Evolutionary conservation across 1,140 invertebrate genomes (phyloP).

Genomic region (Ceratosolen solmsi): DNA sequence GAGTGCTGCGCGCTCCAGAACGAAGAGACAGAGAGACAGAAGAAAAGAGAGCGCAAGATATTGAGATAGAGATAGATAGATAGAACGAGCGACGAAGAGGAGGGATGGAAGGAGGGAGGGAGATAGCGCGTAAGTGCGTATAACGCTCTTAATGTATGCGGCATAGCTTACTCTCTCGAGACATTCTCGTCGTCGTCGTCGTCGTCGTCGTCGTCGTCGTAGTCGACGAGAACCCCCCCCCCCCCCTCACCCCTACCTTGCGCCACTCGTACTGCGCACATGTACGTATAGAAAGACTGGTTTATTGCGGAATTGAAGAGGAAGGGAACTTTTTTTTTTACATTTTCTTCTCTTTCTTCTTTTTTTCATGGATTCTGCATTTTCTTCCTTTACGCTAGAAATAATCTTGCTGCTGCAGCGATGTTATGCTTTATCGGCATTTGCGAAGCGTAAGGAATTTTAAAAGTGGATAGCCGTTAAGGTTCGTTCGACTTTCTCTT

Average conservation of each 20-base stretch:
- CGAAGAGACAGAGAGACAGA: not conserved
- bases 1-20: slow-evolving; percentile 54
- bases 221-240: not conserved
- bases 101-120: not conserved
- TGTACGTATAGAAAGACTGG: slow-evolving; percentile 7
- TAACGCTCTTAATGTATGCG: slow-evolving; percentile 51
- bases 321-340: not conserved
- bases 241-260: not conserved
- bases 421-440: not conserved
- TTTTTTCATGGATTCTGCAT: slow-evolving; percentile 12
- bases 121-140: slow-evolving; percentile 42
- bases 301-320: not conserved
- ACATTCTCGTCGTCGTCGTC: slow-evolving; percentile 10
- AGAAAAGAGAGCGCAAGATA: not conserved
- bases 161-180: slow-evolving; percentile 29
- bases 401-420: slow-evolving; percentile 9
- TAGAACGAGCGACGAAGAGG: not conserved
- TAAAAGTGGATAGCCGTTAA: not conserved
- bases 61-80: not conserved
- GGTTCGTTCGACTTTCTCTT: not conserved
- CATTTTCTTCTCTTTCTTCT: not conserved
- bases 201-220: slow-evolving; percentile 27
- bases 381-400: slow-evolving; percentile 2
- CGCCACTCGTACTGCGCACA: not conserved
- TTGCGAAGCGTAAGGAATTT: not conserved